phyloP scores from a whole-genome alignment of 2,888 invertebrate genomes.

The Trypoxylon attenuatum region DNA sequence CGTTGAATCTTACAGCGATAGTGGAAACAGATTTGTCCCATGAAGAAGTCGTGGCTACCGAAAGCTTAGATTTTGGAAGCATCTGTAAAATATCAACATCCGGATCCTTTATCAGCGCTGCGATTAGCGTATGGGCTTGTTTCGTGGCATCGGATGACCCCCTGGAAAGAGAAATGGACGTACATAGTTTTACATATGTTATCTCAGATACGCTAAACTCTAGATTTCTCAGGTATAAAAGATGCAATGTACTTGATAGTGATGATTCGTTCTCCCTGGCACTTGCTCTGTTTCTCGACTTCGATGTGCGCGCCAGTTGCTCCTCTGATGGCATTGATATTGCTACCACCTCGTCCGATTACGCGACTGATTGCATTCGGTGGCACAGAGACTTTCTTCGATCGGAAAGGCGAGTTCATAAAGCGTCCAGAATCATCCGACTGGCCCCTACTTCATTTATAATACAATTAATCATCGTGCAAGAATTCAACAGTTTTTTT shows the following conservation, averaged over 20 bases:
- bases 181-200: too few relatives aligned
- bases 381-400: slow-evolving; percentile 95
- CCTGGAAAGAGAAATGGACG: slow-evolving; percentile 74
- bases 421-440: slow-evolving; percentile 73
- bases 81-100: slow-evolving; percentile 92
- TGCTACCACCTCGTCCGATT: slow-evolving; percentile 97
- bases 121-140: slow-evolving; percentile 93
- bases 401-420: slow-evolving; percentile 78
- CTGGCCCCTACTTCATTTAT: slow-evolving; percentile 62
- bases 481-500: neutral
- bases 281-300: slow-evolving; percentile 97
- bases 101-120: slow-evolving; percentile 94
- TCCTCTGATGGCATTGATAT: slow-evolving; percentile 97
- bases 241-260: slow-evolving; percentile 92
- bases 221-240: neutral
- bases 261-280: slow-evolving; percentile 94
- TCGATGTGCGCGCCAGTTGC: slow-evolving; percentile 98
- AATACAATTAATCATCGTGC: neutral
- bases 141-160: slow-evolving; percentile 94
- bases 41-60: slow-evolving; percentile 77
- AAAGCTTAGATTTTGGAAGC: slow-evolving; percentile 82
- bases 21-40: slow-evolving; percentile 78
- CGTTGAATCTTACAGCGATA: slow-evolving; percentile 72
- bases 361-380: slow-evolving; percentile 96
- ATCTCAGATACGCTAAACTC: too few relatives aligned